phyloP scores from a whole-genome alignment of 2,113 vertebrate species.

The Mormyrus lacerda region DNA sequence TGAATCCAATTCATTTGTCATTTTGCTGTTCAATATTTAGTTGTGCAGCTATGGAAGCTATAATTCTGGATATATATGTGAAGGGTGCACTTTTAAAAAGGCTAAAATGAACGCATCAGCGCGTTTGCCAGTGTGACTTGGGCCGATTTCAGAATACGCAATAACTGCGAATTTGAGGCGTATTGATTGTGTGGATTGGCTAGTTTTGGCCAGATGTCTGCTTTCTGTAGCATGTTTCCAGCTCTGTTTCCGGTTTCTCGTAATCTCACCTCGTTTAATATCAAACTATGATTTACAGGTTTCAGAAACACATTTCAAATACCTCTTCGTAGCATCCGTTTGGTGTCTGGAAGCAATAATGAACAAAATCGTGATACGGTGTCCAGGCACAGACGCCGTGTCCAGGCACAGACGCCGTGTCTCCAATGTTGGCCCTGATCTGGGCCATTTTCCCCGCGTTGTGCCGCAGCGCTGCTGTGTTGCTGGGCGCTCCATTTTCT shows the following conservation, averaged over 20 bases:
- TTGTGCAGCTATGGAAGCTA: neutral
- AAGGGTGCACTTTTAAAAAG: neutral
- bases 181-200: neutral
- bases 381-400: conserved; percentile 47
- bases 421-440: neutral
- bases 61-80: neutral
- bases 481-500: neutral
- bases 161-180: neutral
- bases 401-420: conserved; percentile 48
- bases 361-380: conserved; percentile 48
- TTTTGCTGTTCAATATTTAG: neutral
- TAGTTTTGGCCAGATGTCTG: neutral
- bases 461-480: neutral
- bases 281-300: neutral
- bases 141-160: neutral
- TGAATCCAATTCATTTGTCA: neutral
- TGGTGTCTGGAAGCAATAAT: conserved; percentile 57
- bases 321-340: conserved; percentile 41
- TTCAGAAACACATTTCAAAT: conserved; percentile 30
- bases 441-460: neutral
- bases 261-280: neutral
- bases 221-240: neutral
- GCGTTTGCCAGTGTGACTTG: neutral
- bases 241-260: neutral
- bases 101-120: neutral